A percentile compares a stretch with the other conserved stretches of the same genome.
Conservation (phyloP, 2,113 vertebrate genomes). For the Barbus barbus region DNA sequence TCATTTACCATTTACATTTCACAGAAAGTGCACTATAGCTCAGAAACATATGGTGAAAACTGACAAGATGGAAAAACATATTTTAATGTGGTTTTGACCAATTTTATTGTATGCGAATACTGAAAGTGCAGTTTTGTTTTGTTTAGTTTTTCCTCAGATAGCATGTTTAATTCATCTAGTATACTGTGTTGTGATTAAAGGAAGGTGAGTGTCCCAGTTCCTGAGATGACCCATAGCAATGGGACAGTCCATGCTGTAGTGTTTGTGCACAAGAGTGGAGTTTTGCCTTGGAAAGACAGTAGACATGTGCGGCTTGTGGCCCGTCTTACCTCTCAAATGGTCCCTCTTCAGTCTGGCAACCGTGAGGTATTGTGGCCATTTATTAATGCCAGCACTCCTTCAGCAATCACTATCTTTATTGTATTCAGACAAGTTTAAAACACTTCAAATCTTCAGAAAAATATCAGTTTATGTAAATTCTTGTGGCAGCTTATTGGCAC, state of each 20-base stretch:
- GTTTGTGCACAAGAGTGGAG: slow-evolving; percentile 88
- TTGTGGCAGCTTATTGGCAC: not conserved
- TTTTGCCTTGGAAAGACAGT: slow-evolving; percentile 88
- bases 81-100: not conserved
- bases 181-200: slow-evolving; percentile 64
- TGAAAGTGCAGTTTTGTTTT: not conserved
- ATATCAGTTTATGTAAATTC: not conserved
- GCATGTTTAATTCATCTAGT: not conserved
- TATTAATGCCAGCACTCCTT: not conserved
- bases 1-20: not conserved
- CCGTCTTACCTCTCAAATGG: slow-evolving; percentile 88
- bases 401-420: not conserved
- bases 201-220: slow-evolving; percentile 86
- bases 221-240: slow-evolving; percentile 88
- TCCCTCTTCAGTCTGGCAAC: slow-evolving; percentile 67
- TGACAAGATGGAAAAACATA: no score
- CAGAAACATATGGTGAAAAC: not conserved
- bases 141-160: not conserved
- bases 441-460: not conserved
- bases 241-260: slow-evolving; percentile 88
- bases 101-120: not conserved
- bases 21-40: not conserved
- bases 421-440: not conserved
- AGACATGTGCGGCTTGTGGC: slow-evolving; percentile 88
- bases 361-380: slow-evolving; percentile 33